Evolutionary conservation across 1,140 invertebrate species (phyloP).

Genomic region (Fopius arisanus): DNA sequence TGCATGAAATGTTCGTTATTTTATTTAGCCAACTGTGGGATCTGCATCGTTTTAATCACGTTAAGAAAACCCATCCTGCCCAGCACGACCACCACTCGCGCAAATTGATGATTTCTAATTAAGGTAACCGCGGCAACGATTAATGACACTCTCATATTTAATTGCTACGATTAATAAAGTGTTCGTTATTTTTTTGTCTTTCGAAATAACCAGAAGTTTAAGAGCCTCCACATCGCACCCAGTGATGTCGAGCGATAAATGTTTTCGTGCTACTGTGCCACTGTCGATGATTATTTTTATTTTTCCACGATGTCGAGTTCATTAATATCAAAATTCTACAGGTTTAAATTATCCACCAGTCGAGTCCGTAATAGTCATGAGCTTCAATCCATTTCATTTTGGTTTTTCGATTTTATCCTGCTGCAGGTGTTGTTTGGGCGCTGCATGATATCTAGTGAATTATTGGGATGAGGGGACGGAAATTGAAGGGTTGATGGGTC

Average conservation of each 20-base stretch:
- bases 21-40: neutral
- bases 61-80: conserved; percentile 33
- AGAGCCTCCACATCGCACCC: conserved; percentile 11
- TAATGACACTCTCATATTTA: conserved; percentile 59
- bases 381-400: too few relatives aligned
- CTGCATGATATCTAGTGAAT: too few relatives aligned
- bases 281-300: conserved; percentile 10
- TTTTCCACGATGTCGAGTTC: conserved; percentile 10
- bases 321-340: conserved; percentile 33
- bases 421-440: too few relatives aligned
- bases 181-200: neutral
- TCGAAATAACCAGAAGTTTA: neutral
- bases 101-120: conserved; percentile 63
- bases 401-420: too few relatives aligned
- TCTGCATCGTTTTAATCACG: conserved; percentile 43
- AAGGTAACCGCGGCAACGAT: conserved; percentile 54
- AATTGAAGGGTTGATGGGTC: too few relatives aligned
- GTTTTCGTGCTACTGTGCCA: conserved; percentile 58
- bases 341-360: neutral
- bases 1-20: neutral
- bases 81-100: conserved; percentile 32
- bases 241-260: conserved; percentile 55
- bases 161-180: conserved; percentile 59
- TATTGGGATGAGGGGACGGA: too few relatives aligned
- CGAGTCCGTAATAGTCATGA: too few relatives aligned